These are phyloP conservation scores for Enoplosus armatus DNA, from an alignment of 2,797 vertebrate genomes.

Conservation along the genomic window DNA sequence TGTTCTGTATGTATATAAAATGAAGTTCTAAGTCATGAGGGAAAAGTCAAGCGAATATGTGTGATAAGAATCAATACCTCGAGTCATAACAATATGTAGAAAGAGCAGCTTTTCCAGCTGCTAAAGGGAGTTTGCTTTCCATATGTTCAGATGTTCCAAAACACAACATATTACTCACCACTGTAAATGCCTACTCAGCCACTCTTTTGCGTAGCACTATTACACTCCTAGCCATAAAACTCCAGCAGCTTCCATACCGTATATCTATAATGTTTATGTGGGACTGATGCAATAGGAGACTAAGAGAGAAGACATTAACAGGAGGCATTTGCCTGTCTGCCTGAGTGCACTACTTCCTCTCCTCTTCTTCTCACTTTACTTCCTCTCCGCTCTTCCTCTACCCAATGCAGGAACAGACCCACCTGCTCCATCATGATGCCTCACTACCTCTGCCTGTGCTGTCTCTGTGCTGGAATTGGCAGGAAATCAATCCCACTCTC, in stretches of 20 bases:
- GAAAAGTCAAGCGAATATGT: not conserved
- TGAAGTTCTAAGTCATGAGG: not conserved
- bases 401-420: constrained; percentile 62
- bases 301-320: constrained; percentile 38
- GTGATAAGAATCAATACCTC: constrained; percentile 28
- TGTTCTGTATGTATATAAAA: not conserved
- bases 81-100: constrained; percentile 4
- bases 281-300: constrained; percentile 38
- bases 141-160: constrained; percentile 12
- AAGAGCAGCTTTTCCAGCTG: constrained; percentile 12
- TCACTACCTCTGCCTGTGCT: constrained; percentile 60
- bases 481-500: constrained; percentile 78
- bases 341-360: constrained; percentile 46
- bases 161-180: not conserved
- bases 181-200: constrained; percentile 10
- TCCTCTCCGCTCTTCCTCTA: constrained; percentile 45
- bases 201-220: not conserved
- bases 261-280: constrained; percentile 30
- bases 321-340: constrained; percentile 44
- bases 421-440: constrained; percentile 74
- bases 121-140: constrained; percentile 17
- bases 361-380: constrained; percentile 51
- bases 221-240: constrained; percentile 3
- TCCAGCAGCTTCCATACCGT: constrained; percentile 8
- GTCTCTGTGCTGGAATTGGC: constrained; percentile 72